A percentile compares a stretch with the other conserved stretches of the same genome.
These are phyloP conservation scores for Scaptodrosophila lebanonensis DNA, from an alignment of 1,140 invertebrate species.

Conservation along the genomic window DNA sequence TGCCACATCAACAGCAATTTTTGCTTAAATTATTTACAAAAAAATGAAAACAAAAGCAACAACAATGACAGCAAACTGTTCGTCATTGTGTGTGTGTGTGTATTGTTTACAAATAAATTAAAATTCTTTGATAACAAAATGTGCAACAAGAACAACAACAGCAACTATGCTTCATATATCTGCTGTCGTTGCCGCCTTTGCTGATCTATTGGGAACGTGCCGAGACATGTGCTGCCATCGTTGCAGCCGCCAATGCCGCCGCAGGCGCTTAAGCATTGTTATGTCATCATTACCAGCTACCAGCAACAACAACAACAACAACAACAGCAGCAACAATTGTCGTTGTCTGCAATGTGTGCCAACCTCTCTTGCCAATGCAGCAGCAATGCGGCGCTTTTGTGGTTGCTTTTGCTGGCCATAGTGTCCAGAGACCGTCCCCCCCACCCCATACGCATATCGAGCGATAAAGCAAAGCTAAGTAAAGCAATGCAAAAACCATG, in stretches of 20 bases:
- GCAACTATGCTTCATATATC: too few relatives aligned
- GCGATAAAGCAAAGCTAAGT: slow-evolving; percentile 43
- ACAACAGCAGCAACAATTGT: too few relatives aligned
- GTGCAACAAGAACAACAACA: slow-evolving; percentile 23
- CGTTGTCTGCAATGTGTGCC: slow-evolving; percentile 21
- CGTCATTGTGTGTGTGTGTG: slow-evolving; percentile 13
- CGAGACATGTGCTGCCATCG: slow-evolving; percentile 42
- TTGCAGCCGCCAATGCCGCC: slow-evolving; percentile 51
- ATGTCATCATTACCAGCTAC: slow-evolving; percentile 68
- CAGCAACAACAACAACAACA: slow-evolving; percentile 29
- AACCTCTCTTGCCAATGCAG: slow-evolving; percentile 6
- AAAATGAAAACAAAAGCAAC: slow-evolving; percentile 21
- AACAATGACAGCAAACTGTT: slow-evolving; percentile 8
- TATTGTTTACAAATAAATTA: slow-evolving; percentile 72
- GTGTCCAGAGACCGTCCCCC: slow-evolving; percentile 8
- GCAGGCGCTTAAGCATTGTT: slow-evolving; percentile 70
- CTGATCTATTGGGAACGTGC: slow-evolving; percentile 73
- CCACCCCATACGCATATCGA: slow-evolving; percentile 27
- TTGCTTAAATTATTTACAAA: slow-evolving; percentile 49
- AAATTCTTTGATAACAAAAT: slow-evolving; percentile 70
- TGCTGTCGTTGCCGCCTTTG: slow-evolving; percentile 34
- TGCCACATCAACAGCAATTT: slow-evolving; percentile 49
- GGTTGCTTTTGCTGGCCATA: slow-evolving; percentile 45
- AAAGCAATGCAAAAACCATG: too few relatives aligned
- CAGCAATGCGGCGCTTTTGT: slow-evolving; percentile 32